Percentiles rank a stretch among this genome's conserved stretches.
These are phyloP conservation scores for Furcifer pardalis DNA, from an alignment of 2,797 vertebrate species.

Conservation along the genomic window DNA sequence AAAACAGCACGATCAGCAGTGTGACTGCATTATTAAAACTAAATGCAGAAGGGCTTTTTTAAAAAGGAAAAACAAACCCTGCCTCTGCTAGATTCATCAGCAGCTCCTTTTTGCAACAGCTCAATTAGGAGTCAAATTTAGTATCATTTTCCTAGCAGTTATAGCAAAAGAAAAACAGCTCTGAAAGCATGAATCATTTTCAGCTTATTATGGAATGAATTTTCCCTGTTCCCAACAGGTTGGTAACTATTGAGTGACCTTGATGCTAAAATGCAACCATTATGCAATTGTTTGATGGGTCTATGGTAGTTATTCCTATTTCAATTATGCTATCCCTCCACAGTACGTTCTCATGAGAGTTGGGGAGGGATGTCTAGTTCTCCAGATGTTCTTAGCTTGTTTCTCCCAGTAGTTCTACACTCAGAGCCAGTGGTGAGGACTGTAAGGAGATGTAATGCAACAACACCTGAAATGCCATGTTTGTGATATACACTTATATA, in stretches of 20 bases:
- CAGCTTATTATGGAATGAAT: constrained; percentile 2
- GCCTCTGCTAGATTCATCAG: constrained; percentile 31
- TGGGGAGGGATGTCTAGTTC: not conserved
- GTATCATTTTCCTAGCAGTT: constrained; percentile 36
- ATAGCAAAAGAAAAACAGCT: constrained; percentile 8
- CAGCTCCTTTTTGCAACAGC: constrained; percentile 33
- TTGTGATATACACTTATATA: not conserved
- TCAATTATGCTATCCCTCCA: not conserved
- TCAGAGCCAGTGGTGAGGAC: not conserved
- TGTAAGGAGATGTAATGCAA: not conserved
- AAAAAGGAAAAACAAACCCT: not conserved
- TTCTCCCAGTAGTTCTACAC: not conserved
- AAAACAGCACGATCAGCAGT: constrained; percentile 43
- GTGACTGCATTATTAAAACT: constrained; percentile 46
- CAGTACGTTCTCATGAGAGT: not conserved
- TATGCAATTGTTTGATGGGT: not conserved
- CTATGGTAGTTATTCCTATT: not conserved
- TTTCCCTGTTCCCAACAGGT: not conserved
- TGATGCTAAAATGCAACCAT: not conserved
- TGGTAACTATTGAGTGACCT: not conserved
- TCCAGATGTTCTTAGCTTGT: not conserved
- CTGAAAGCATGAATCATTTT: not conserved
- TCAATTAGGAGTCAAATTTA: constrained; percentile 40
- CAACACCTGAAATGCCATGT: not conserved
- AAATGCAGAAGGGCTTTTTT: constrained; percentile 41